Evolutionary conservation across 2,888 invertebrate species (phyloP).

Genomic region (Neria commutata): DNA sequence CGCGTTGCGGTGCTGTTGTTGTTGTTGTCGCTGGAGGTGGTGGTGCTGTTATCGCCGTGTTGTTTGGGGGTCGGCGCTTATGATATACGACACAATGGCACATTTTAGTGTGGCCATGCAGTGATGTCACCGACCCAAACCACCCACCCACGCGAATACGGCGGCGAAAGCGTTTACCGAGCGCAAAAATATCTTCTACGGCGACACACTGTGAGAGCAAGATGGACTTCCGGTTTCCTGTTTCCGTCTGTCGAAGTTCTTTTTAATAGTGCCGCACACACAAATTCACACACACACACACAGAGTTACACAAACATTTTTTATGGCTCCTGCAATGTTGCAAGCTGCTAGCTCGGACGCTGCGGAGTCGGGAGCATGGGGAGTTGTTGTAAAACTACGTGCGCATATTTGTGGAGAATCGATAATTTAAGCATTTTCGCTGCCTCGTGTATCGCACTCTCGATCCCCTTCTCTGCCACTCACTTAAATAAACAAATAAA

Average conservation of each 20-base stretch:
- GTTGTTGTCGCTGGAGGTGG: neutral
- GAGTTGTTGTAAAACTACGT: neutral
- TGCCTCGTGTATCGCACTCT: neutral
- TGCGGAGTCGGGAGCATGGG: neutral
- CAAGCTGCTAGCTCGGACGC: slow-evolving; percentile 6
- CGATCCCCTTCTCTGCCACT: neutral
- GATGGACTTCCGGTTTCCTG: slow-evolving; percentile 64
- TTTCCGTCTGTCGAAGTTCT: slow-evolving; percentile 59
- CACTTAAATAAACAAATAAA: neutral
- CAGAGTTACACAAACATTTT: slow-evolving; percentile 22
- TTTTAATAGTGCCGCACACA: slow-evolving; percentile 23
- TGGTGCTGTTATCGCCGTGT: neutral
- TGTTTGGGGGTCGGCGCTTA: slow-evolving; percentile 1
- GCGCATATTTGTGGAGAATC: slow-evolving; percentile 7
- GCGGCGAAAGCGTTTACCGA: slow-evolving; percentile 24
- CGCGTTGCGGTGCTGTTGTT: slow-evolving; percentile 33
- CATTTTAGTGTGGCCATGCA: slow-evolving; percentile 11
- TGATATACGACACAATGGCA: slow-evolving; percentile 15
- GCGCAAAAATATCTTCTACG: slow-evolving; percentile 55
- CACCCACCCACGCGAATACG: neutral
- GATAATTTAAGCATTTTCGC: neutral
- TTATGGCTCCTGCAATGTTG: slow-evolving; percentile 12
- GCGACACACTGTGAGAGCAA: slow-evolving; percentile 56
- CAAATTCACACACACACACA: slow-evolving; percentile 6
- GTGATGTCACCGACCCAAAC: slow-evolving; percentile 23